These are phyloP conservation scores for Dynastes grantii DNA, from an alignment of 2,888 invertebrate species.

Conservation along the genomic window DNA sequence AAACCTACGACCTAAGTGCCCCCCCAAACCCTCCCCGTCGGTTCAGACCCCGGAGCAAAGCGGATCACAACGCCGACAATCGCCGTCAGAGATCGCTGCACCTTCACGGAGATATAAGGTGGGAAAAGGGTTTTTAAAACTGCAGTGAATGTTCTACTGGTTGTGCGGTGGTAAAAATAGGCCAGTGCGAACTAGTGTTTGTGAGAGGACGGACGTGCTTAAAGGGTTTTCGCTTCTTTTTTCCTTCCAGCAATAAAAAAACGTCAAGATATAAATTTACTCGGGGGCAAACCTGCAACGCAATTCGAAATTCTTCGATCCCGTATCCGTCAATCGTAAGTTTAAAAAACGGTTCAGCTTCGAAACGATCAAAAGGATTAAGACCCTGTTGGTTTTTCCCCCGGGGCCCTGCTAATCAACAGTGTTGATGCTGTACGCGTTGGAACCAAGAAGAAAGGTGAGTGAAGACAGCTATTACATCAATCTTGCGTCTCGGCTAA, in stretches of 20 bases:
- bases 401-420: constrained; percentile 57
- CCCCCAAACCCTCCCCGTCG: no score
- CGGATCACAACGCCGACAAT: constrained; percentile 52
- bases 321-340: background rate
- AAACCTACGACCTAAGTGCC: no score
- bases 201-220: constrained; percentile 59
- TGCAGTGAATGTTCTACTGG: constrained; percentile 76
- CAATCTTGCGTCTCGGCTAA: constrained; percentile 34
- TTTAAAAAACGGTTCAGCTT: background rate
- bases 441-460: constrained; percentile 62
- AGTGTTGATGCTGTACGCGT: constrained; percentile 58
- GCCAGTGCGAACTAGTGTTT: constrained; percentile 68
- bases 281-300: no score
- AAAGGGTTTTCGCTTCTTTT: constrained; percentile 22
- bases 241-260: background rate
- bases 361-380: constrained; percentile 37
- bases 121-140: constrained; percentile 80
- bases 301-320: constrained; percentile 20
- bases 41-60: constrained; percentile 13
- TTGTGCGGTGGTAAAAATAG: constrained; percentile 78
- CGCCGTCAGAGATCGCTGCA: constrained; percentile 57
- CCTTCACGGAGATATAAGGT: constrained; percentile 63
- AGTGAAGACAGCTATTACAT: constrained; percentile 54
- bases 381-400: no score
- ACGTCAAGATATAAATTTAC: constrained; percentile 1